These are phyloP conservation scores for Caenorhabditis drosophilae DNA, from an alignment of 2,888 invertebrate genomes.

Conservation along the genomic window DNA sequence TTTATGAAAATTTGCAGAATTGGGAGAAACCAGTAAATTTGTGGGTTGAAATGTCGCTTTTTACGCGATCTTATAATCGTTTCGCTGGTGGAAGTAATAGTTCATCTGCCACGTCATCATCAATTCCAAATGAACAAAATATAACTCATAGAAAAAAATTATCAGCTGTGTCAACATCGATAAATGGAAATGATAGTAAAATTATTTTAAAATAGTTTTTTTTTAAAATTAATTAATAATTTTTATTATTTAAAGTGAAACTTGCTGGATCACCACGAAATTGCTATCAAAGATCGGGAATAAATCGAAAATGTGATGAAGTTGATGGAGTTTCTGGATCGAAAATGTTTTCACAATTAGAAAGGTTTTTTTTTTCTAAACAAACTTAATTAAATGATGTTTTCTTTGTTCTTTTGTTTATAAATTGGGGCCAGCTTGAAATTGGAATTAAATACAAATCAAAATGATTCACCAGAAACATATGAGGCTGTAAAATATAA, in stretches of 20 bases:
- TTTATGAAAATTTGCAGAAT: neutral
- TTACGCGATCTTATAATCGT: conserved; percentile 18
- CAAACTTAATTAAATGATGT: too few species aligned
- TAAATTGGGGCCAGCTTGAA: too few species aligned
- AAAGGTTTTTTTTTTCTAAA: too few species aligned
- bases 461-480: too few species aligned
- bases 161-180: conserved; percentile 19
- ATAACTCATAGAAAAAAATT: conserved; percentile 27
- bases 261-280: conserved; percentile 27
- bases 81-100: conserved; percentile 7
- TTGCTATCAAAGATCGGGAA: neutral
- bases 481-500: too few species aligned
- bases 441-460: too few species aligned
- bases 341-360: too few species aligned
- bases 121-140: conserved; percentile 14
- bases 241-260: conserved; percentile 6
- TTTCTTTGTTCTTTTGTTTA: too few species aligned
- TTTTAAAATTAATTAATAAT: neutral
- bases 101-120: neutral
- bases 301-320: neutral
- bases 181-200: conserved; percentile 22
- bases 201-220: neutral
- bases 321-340: neutral
- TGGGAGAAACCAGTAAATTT: neutral
- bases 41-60: conserved; percentile 12